Evolutionary conservation across 2,797 vertebrate species (phyloP).

Genomic region (Fratercula arctica): DNA sequence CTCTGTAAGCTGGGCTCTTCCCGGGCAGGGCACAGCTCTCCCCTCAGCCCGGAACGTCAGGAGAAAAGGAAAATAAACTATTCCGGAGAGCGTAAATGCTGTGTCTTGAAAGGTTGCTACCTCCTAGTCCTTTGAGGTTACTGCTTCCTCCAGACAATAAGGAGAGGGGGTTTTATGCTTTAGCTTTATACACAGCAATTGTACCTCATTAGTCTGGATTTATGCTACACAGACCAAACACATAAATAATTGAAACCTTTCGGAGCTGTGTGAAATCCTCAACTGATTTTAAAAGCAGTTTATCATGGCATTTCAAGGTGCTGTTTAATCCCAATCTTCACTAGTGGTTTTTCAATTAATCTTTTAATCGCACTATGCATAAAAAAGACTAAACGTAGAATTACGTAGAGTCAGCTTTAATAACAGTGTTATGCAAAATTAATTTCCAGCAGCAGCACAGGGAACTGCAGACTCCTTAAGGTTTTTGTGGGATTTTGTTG

Average conservation of each 20-base stretch:
- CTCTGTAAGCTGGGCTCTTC: background rate
- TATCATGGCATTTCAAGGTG: constrained; percentile 58
- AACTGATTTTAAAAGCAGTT: constrained; percentile 59
- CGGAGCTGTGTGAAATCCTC: constrained; percentile 56
- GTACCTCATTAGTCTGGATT: constrained; percentile 73
- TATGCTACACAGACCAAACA: constrained; percentile 50
- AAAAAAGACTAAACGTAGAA: constrained; percentile 33
- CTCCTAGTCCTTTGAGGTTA: background rate
- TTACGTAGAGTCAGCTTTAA: constrained; percentile 17
- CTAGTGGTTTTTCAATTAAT: constrained; percentile 57
- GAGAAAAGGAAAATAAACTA: background rate
- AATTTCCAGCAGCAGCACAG: constrained; percentile 41
- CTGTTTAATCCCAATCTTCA: constrained; percentile 64
- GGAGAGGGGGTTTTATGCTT: background rate
- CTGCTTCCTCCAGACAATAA: constrained; percentile 24
- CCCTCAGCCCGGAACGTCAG: background rate
- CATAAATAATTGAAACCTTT: constrained; percentile 72
- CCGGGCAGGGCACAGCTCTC: background rate
- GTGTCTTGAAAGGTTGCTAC: background rate
- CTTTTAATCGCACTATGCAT: constrained; percentile 35
- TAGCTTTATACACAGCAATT: constrained; percentile 57
- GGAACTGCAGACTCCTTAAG: constrained; percentile 16
- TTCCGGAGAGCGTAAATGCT: background rate
- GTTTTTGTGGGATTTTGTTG: constrained; percentile 22
- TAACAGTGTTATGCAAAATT: constrained; percentile 3